A percentile compares a stretch with the other conserved stretches of the same genome.
These are phyloP conservation scores for Bettongia penicillata DNA, from an alignment of 2,113 vertebrate species.

Conservation along the genomic window DNA sequence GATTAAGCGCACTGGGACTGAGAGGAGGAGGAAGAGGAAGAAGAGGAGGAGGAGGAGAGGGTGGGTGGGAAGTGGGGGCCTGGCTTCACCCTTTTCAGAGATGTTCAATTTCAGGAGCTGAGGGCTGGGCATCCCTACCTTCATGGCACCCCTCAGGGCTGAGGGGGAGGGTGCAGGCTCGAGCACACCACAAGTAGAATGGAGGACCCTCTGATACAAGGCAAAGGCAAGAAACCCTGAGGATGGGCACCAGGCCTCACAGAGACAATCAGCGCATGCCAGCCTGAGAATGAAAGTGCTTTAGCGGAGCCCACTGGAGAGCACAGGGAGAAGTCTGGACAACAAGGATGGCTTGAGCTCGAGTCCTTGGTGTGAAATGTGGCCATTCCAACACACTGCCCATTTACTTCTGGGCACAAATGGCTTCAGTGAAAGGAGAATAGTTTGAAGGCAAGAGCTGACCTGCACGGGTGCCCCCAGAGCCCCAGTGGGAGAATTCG, in stretches of 20 bases:
- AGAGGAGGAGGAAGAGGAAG: not conserved
- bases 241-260: no score
- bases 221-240: not conserved
- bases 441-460: no score
- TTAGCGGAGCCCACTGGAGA: no score
- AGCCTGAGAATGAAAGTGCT: no score
- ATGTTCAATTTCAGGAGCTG: no score
- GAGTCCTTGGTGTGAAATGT: not conserved
- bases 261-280: no score
- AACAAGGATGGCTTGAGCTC: not conserved
- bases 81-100: no score
- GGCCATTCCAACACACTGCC: not conserved
- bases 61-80: fast-evolving
- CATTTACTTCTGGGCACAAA: not conserved
- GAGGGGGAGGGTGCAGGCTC: not conserved
- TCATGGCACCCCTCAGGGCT: not conserved
- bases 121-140: no score
- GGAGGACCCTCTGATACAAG: fast-evolving
- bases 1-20: fast-evolving
- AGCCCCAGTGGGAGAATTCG: not conserved
- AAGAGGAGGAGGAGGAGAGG: fast-evolving
- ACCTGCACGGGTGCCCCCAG: no score
- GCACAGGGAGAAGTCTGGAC: not conserved
- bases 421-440: not conserved
- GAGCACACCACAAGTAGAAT: fast-evolving